Evolutionary conservation across 2,888 invertebrate genomes (phyloP), one percentile per base, ranked within the genome.

Genomic region (Lithophane semibrunnea): DNA sequence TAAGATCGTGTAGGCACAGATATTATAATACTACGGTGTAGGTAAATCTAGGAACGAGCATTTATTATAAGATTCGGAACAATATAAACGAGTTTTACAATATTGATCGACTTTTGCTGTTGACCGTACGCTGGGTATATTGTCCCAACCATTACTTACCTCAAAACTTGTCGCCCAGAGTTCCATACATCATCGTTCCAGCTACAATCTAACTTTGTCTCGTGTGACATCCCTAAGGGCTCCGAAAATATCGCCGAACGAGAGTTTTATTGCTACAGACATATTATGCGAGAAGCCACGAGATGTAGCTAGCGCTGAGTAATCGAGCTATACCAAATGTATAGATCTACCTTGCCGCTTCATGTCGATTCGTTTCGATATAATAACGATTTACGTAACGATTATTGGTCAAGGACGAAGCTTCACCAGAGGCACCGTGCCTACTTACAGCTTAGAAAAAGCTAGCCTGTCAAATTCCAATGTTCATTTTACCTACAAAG

Each of bases 171-270:
- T 75, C 58, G 60, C 58, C 58, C 37, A 65, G 67, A 77, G 66
- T 73, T 73, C 75, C 77, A 80, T 80, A 78, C 77, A 76, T 84
- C 84, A 84, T 86, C 67, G 75, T 78, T 77, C 66, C 79, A 82
- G 77, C 56, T 79, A 82, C 79, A 84, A 82, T 82, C 77, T 75
- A 87, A 87, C 79, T 84, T 81, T 78, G 77, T 83, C 74, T 80
- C 77, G 69, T 77, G 61, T 79, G 60, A 42, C 75, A 79, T 80
- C 75, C 86, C 80, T 68, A 71, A 81, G 78, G 79, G 63, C 67
- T 61, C 69, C 61, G 56, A 80, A 84, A 77, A 80, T 81, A 79
- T 86, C 61, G 44, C 65, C 49, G 70, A 82, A 82, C 58, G 80
- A 82, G 73, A 80, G 73, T 84, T 88, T 84, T 84, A 83, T 86